These are phyloP conservation scores for Oreotrochilus melanogaster DNA, from an alignment of 2,113 vertebrate species.

Conservation along the genomic window DNA sequence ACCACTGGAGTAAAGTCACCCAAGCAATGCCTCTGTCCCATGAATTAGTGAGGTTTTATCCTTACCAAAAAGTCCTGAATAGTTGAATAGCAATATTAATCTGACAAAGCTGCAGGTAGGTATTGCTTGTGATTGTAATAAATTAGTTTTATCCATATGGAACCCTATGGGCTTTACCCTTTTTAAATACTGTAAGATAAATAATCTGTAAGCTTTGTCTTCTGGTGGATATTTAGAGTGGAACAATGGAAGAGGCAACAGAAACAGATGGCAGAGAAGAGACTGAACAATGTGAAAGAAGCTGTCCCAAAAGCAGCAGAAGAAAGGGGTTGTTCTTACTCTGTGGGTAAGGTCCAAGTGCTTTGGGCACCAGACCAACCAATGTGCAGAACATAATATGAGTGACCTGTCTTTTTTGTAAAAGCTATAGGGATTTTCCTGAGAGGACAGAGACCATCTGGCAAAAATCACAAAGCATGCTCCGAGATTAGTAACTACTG, in stretches of 20 bases:
- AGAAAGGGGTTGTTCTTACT: neutral
- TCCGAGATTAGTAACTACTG: neutral
- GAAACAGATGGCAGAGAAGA: neutral
- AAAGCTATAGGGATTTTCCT: slow-evolving; percentile 2
- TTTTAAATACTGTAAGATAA: neutral
- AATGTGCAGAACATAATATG: neutral
- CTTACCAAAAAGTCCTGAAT: neutral
- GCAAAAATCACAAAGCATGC: neutral
- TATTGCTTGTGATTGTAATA: neutral
- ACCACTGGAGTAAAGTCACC: neutral
- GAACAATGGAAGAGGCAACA: neutral
- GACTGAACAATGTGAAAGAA: neutral
- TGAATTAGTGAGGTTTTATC: neutral
- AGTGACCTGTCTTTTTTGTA: neutral
- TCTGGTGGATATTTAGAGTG: neutral
- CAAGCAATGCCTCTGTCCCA: neutral
- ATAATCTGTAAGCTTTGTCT: neutral
- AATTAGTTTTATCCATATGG: neutral
- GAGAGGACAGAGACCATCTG: neutral
- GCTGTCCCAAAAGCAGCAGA: neutral
- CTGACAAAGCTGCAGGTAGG: neutral
- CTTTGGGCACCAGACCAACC: neutral
- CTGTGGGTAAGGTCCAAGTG: neutral
- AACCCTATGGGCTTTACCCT: neutral
- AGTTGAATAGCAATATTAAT: neutral